These are phyloP conservation scores for Pitta sordida DNA, from an alignment of 2,113 vertebrate genomes.

Conservation along the genomic window DNA sequence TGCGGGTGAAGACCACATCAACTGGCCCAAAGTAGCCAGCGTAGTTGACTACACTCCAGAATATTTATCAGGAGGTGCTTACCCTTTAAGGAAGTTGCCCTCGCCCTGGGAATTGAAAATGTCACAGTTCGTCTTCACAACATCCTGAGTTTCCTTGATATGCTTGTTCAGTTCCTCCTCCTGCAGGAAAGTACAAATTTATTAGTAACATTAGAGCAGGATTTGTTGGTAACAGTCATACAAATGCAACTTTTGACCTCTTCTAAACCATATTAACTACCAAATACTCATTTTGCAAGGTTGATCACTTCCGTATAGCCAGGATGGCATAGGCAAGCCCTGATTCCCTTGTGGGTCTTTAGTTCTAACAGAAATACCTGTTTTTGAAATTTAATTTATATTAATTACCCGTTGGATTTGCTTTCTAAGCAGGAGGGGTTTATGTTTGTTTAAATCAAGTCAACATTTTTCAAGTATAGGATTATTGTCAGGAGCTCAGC, in stretches of 20 bases:
- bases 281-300: not conserved
- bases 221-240: not conserved
- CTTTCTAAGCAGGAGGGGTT: rapidly evolving
- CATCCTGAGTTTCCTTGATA: slow-evolving; percentile 12
- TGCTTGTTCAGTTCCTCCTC: slow-evolving; percentile 19
- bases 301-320: rapidly evolving
- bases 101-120: not conserved
- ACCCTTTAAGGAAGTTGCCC: slow-evolving; percentile 56
- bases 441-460: not conserved
- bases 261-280: not conserved
- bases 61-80: not conserved
- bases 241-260: not conserved
- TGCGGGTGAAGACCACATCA: not conserved
- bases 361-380: not conserved
- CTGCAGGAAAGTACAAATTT: slow-evolving; percentile 36
- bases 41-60: not conserved
- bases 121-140: slow-evolving; percentile 64
- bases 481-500: not conserved
- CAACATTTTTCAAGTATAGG: not conserved
- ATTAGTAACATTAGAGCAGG: not conserved
- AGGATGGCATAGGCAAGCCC: not conserved
- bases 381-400: not conserved
- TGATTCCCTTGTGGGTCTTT: not conserved
- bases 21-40: not conserved
- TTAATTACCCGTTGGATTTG: not conserved